A percentile compares a stretch with the other conserved stretches of the same genome.
Conservation (phyloP, 2,797 vertebrate species). For the Macrochelys suwanniensis region DNA sequence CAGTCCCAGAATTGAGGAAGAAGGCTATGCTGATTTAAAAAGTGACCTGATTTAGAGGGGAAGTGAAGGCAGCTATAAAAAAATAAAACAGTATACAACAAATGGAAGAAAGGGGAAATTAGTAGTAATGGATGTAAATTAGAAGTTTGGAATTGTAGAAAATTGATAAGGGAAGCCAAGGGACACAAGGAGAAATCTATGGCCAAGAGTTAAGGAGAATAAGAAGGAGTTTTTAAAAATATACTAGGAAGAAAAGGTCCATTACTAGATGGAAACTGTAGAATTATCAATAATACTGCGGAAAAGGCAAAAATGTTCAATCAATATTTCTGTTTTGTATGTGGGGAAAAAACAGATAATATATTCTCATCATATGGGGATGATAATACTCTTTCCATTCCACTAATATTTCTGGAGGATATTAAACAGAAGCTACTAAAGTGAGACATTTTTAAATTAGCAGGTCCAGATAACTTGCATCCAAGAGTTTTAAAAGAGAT, state of each 20-base stretch:
- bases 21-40: not conserved
- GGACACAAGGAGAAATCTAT: not conserved
- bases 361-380: not conserved
- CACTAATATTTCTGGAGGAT: not conserved
- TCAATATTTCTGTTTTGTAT: not conserved
- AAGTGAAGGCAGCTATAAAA: not conserved
- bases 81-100: not conserved
- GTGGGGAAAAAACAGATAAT: not conserved
- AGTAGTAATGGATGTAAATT: not conserved
- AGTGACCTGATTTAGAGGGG: not conserved
- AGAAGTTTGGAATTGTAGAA: not conserved
- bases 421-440: not conserved
- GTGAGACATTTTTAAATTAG: not conserved
- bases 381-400: not conserved
- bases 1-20: not conserved
- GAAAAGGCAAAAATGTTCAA: not conserved
- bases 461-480: not conserved
- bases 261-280: not conserved
- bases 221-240: not conserved
- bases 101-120: not conserved
- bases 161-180: not conserved
- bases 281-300: not conserved
- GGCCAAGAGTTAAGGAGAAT: not conserved
- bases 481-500: not conserved
- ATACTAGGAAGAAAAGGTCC: not conserved